Evolutionary conservation across 2,888 invertebrate genomes (phyloP).

Genomic region (Tachina fera): DNA sequence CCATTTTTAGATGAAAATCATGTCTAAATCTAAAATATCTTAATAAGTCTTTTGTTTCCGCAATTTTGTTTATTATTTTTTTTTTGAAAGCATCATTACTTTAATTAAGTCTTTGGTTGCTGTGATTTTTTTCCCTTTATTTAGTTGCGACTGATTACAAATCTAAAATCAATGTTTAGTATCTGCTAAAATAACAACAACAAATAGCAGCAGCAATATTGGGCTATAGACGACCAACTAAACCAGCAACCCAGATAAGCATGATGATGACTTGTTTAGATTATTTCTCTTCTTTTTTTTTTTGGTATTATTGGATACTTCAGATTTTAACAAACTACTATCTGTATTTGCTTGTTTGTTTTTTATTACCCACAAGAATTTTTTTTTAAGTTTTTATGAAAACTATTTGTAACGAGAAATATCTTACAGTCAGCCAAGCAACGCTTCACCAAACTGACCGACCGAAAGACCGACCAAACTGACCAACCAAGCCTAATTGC

Average conservation of each 20-base stretch:
- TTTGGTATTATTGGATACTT: not conserved
- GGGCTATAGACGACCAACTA: constrained; percentile 11
- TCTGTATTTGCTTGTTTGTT: constrained; percentile 10
- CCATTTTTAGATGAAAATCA: not conserved
- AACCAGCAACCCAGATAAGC: constrained; percentile 12
- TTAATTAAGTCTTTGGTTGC: constrained; percentile 45
- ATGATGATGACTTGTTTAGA: constrained; percentile 36
- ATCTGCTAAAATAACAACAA: not conserved
- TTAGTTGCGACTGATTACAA: constrained; percentile 46
- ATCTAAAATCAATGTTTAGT: constrained; percentile 41
- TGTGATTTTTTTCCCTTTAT: constrained; percentile 23
- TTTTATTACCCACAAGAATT: constrained; percentile 20
- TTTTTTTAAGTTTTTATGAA: constrained; percentile 8
- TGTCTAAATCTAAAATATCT: constrained; percentile 5
- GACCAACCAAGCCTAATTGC: constrained; percentile 55
- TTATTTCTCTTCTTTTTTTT: not conserved
- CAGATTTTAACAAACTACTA: constrained; percentile 5
- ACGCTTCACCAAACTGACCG: not conserved
- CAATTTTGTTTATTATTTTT: not conserved
- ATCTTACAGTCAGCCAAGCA: not conserved
- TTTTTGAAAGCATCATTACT: constrained; percentile 30
- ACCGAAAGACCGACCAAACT: not conserved
- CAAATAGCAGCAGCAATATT: not conserved
- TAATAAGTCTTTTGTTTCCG: not conserved
- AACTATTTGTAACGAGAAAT: not conserved